Base-by-base conservation (phyloP, 2,797 vertebrate species). In the Sebastolobus alascanus region DNA sequence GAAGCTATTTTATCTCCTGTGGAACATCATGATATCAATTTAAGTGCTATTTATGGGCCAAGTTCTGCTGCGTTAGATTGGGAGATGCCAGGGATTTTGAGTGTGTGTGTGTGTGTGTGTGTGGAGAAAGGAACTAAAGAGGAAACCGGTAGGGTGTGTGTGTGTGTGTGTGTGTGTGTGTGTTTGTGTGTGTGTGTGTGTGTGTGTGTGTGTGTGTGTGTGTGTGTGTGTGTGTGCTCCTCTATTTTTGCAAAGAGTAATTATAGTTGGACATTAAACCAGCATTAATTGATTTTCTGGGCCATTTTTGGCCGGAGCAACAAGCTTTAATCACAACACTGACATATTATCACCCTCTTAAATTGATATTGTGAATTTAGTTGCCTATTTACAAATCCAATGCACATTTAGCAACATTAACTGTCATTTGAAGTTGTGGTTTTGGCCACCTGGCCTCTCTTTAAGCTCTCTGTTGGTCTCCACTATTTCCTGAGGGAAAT, bases 21-120 rank as follows among this genome's bases (percentile, higher is more conserved):
- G 37, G 79, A 89, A 86, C 72, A 87, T 74, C 60, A n/a, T 73
- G 69, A 82, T 86, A 85, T 89, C 81, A 86, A 84, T 90, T 79
- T 71, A 82, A 63, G 67, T 61, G 12, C 31, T 79, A 77, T 84
- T 85, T 82, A 80, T 85, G 82, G 77, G 64, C 64, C 40, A 73
- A 61, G 43, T 70, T 63, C 58, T 72, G 83, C 79, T 85, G 70
- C n/a, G n/a, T 56, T 73, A 37, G 33, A 83, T 69, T 59, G 77
- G 65, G 61, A 40, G 58, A 77, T 66, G 72, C 52, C 72, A 79
- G 12, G 35, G 56, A 70, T 77, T 69, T 65, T 50, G 25, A 37
- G 29, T 46, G 33, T 43, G 46, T 50, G 37, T 35, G 43, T 38
- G 35, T 33, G 25, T 25, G 25, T 25, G 25, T 25, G 25, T 25